These are phyloP conservation scores for Acrobasis suavella DNA, from an alignment of 2,888 invertebrate genomes.

Conservation along the genomic window DNA sequence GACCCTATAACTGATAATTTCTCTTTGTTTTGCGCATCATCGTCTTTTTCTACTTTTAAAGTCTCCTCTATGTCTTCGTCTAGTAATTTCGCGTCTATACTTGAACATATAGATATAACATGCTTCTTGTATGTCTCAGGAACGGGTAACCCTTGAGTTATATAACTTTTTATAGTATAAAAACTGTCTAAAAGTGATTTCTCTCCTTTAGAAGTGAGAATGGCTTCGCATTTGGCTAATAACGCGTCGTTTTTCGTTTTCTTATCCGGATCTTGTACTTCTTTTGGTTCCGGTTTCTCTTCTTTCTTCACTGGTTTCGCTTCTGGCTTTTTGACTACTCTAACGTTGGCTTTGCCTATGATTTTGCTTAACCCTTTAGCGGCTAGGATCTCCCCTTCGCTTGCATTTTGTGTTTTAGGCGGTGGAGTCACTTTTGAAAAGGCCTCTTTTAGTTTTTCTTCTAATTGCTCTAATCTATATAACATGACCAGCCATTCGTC, in stretches of 20 bases:
- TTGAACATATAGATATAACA: constrained; percentile 67
- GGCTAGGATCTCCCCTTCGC: constrained; percentile 73
- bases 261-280: constrained; percentile 38
- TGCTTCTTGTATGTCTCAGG: constrained; percentile 72
- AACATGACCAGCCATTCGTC: constrained; percentile 74
- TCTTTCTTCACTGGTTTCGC: constrained; percentile 44
- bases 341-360: constrained; percentile 61
- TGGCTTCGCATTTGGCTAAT: constrained; percentile 67
- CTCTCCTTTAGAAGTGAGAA: constrained; percentile 66
- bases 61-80: constrained; percentile 63
- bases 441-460: constrained; percentile 57
- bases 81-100: constrained; percentile 63
- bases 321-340: constrained; percentile 48
- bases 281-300: constrained; percentile 38
- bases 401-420: constrained; percentile 47
- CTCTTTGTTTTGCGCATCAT: constrained; percentile 39
- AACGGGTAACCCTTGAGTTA: constrained; percentile 65
- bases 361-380: constrained; percentile 75
- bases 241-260: constrained; percentile 58
- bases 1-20: constrained; percentile 47
- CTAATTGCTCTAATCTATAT: constrained; percentile 64
- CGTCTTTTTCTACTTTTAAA: constrained; percentile 41
- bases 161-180: constrained; percentile 68
- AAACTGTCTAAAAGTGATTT: constrained; percentile 67
- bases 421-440: constrained; percentile 52